A percentile compares a stretch with the other conserved stretches of the same genome.
Evolutionary conservation across 2,888 invertebrate species (phyloP).

Genomic region (Aphodius sticticus): DNA sequence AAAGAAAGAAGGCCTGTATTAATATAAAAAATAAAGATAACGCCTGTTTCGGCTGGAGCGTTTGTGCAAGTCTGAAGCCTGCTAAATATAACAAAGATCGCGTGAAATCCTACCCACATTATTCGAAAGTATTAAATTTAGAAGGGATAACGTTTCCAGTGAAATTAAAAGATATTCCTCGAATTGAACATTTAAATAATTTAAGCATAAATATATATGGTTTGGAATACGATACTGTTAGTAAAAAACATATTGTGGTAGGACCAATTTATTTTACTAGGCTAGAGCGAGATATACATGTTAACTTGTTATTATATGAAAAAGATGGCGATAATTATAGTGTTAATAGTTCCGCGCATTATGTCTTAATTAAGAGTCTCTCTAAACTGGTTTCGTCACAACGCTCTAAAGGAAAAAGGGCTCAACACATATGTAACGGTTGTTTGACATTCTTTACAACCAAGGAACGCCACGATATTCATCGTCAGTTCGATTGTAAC

Average conservation of each 20-base stretch:
- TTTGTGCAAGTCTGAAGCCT: no score
- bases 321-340: not conserved
- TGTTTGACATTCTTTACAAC: not conserved
- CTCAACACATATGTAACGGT: not conserved
- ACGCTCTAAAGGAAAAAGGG: not conserved
- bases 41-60: no score
- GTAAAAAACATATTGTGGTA: not conserved
- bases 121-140: not conserved
- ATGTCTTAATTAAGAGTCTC: not conserved
- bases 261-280: not conserved
- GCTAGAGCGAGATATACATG: not conserved
- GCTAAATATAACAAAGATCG: no score
- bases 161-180: not conserved
- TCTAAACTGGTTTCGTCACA: not conserved
- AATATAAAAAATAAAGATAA: no score
- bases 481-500: not conserved
- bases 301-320: not conserved
- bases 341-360: not conserved
- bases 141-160: conserved; percentile 5
- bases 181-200: conserved; percentile 1
- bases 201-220: conserved; percentile 11
- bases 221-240: not conserved
- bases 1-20: no score
- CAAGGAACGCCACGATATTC: not conserved
- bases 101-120: not conserved